Evolutionary conservation across 2,113 vertebrate species (phyloP).

Genomic region (Myxocyprinus asiaticus): DNA sequence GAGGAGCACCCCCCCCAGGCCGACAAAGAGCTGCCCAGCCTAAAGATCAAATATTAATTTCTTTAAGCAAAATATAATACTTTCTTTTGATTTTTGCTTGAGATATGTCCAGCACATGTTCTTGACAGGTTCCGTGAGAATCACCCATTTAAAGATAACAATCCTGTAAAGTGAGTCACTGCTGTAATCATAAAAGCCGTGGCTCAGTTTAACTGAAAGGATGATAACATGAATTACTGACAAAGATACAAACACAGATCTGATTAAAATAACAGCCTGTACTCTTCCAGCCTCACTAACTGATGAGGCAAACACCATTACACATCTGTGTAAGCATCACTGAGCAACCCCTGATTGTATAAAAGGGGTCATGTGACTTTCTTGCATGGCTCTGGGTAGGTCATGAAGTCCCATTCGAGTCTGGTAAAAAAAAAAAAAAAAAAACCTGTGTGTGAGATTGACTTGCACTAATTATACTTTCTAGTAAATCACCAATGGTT

Average conservation of each 20-base stretch:
- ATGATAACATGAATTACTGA: slow-evolving; percentile 47
- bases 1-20: too few relatives aligned
- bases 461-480: not conserved
- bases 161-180: slow-evolving; percentile 13
- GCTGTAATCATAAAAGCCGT: slow-evolving; percentile 39
- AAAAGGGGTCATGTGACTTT: slow-evolving; percentile 60
- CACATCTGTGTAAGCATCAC: slow-evolving; percentile 54
- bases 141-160: not conserved
- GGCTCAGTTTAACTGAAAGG: slow-evolving; percentile 3
- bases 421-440: slow-evolving; percentile 37
- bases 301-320: slow-evolving; percentile 46
- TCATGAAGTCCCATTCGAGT: slow-evolving; percentile 57
- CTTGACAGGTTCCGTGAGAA: too few relatives aligned
- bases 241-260: slow-evolving; percentile 30
- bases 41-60: too few relatives aligned
- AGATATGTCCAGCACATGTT: too few relatives aligned
- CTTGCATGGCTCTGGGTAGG: slow-evolving; percentile 57
- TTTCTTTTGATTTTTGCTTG: too few relatives aligned
- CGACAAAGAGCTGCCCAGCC: too few relatives aligned
- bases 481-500: not conserved
- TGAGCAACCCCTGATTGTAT: slow-evolving; percentile 53
- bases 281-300: slow-evolving; percentile 13
- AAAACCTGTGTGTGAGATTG: not conserved
- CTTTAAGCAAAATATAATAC: too few relatives aligned
- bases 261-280: slow-evolving; percentile 47